A percentile compares a stretch with the other conserved stretches of the same genome.
These are phyloP conservation scores for Bombus terrestris DNA, from an alignment of 1,140 invertebrate genomes.

Conservation along the genomic window DNA sequence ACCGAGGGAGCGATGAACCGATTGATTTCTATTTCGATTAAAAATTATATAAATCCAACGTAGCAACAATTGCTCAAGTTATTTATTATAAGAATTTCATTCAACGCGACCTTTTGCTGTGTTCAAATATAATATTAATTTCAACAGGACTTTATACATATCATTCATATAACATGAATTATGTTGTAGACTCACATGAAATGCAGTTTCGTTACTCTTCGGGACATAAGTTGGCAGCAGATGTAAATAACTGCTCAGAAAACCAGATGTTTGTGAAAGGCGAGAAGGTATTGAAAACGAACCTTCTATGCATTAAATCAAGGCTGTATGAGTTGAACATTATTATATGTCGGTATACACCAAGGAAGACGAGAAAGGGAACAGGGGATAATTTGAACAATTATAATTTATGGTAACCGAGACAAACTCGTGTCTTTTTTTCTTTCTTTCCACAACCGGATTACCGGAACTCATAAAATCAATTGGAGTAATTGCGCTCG, in stretches of 20 bases:
- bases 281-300: background rate
- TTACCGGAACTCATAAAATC: slow-evolving; percentile 12
- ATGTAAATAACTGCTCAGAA: background rate
- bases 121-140: background rate
- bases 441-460: background rate
- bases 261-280: background rate
- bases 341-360: background rate
- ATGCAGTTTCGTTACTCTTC: background rate
- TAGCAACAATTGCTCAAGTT: background rate
- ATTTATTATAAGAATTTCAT: background rate
- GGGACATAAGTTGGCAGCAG: background rate
- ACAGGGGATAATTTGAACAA: background rate
- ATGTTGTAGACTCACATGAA: too few relatives aligned
- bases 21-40: background rate
- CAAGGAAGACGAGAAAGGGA: background rate
- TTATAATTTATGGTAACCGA: background rate
- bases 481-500: slow-evolving; percentile 34
- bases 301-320: background rate
- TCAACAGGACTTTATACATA: background rate
- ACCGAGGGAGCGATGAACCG: background rate
- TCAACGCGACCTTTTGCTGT: background rate
- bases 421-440: background rate
- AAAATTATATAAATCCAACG: background rate
- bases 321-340: background rate
- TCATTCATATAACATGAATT: background rate